Evolutionary conservation across 1,140 invertebrate species (phyloP).

Genomic region (Caerostris darwini): DNA sequence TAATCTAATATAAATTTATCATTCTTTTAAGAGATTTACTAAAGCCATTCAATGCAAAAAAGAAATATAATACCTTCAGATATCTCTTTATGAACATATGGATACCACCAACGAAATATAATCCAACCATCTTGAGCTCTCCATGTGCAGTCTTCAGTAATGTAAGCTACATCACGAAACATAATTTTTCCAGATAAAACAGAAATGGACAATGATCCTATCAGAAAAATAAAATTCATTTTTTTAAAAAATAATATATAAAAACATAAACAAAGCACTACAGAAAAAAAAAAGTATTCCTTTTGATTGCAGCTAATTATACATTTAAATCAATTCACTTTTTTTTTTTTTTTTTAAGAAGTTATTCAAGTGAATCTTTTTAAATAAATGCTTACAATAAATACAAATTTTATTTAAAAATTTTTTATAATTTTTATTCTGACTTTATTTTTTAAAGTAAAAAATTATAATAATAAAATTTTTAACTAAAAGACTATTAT

Average conservation of each 20-base stretch:
- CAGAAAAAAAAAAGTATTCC: no score
- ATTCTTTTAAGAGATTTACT: no score
- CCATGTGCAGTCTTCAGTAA: constrained; percentile 96
- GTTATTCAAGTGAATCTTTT: no score
- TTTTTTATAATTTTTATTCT: not conserved
- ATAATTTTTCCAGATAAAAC: constrained; percentile 98
- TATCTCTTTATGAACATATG: constrained; percentile 96
- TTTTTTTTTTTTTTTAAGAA: no score
- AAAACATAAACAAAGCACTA: not conserved
- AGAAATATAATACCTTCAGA: constrained; percentile 88
- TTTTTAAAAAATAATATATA: constrained; percentile 37
- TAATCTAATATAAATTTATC: no score
- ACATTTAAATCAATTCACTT: no score
- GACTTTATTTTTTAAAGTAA: not conserved
- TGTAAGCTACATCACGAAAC: constrained; percentile 97
- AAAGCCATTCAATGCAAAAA: not conserved
- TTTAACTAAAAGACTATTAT: constrained; percentile 2
- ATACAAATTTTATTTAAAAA: no score
- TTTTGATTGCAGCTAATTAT: no score
- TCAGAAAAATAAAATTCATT: constrained; percentile 80
- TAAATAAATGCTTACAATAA: no score
- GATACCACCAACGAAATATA: constrained; percentile 97
- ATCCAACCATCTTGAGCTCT: constrained; percentile 98
- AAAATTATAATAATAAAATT: not conserved
- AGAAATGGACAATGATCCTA: constrained; percentile 96